Evolutionary conservation across 2,888 invertebrate genomes (phyloP).

Genomic region (Argyresthia albistria): DNA sequence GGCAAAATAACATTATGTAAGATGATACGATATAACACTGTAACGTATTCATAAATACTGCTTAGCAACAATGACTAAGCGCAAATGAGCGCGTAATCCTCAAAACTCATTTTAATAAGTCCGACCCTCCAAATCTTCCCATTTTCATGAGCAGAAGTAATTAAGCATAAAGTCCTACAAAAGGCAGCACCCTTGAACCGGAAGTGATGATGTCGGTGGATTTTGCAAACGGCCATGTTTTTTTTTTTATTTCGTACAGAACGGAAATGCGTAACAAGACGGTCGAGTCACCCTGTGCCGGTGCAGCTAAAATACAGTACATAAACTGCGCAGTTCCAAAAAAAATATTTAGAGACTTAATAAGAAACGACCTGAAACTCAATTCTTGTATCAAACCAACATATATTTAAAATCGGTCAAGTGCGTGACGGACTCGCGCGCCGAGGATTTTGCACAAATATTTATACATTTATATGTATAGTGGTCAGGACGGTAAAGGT

Average conservation of each 20-base stretch:
- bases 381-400: too few species aligned
- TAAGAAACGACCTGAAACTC: too few species aligned
- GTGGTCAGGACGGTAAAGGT: too few species aligned
- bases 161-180: conserved; percentile 10
- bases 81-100: conserved; percentile 1
- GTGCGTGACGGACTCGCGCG: too few species aligned
- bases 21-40: neutral
- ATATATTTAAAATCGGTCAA: too few species aligned
- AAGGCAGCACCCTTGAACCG: conserved; percentile 11
- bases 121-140: conserved; percentile 7
- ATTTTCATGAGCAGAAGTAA: conserved; percentile 6
- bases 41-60: neutral
- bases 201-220: conserved; percentile 10
- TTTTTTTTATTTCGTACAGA: conserved; percentile 12
- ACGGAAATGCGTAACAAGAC: conserved; percentile 23
- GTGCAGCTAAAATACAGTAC: too few species aligned
- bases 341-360: too few species aligned
- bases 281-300: conserved; percentile 22
- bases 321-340: too few species aligned
- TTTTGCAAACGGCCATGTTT: conserved; percentile 9
- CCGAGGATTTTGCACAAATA: too few species aligned
- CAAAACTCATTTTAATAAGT: conserved; percentile 2
- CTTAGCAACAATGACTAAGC: neutral
- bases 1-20: conserved; percentile 6
- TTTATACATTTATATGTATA: too few species aligned